Evolutionary conservation across 2,888 invertebrate genomes (phyloP), one percentile per base, ranked within the genome.

Genomic region (Boloria euphrosyne): DNA sequence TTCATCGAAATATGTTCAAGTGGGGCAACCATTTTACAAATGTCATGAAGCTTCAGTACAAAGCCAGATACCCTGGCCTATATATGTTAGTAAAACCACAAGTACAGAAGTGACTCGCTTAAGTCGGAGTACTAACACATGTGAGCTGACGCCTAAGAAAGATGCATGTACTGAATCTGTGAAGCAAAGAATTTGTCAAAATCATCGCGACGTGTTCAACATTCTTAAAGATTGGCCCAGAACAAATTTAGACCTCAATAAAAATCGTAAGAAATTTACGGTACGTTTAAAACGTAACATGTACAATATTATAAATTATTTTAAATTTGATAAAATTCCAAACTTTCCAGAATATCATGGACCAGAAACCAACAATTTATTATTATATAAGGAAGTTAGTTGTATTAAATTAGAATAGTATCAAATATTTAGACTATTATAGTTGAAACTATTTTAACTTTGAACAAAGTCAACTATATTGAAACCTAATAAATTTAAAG

Each of bases 261-360:
- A 70, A 7, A 51, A 49, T 27, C 60, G 70, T 22, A 4, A 47
- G 2, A 68, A 73, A 51, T 31, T 47, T 4, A 70, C 78, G 2
- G 57, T 49, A 44, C 68, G 61, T 54, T 31, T 84, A 1, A 84
- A 77, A 74, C 66, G 67, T 1, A 75, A 71, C 53, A 50, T 85
- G 1, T 67, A 18, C 3, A 68, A 72, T n/a, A 65, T 81, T 16
- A 47, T 82, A 0, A 76, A 78, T 14, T 71, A 69, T 27, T 74
- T 88, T 2, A 79, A 78, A 62, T 68, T 84, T 14, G 78, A 84
- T 65, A 87, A 85, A 77, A 87, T 89, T 71, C 75, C 84, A 73
- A 79, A 67, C 67, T 62, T 84, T 62, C 80, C 84, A 13, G 68
- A 73, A 13, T 80, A 80, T 65, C 65, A 65, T 27, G 62, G 74